Conservation (phyloP, 2,888 invertebrate species). For the Drosophila flavopinicola region DNA sequence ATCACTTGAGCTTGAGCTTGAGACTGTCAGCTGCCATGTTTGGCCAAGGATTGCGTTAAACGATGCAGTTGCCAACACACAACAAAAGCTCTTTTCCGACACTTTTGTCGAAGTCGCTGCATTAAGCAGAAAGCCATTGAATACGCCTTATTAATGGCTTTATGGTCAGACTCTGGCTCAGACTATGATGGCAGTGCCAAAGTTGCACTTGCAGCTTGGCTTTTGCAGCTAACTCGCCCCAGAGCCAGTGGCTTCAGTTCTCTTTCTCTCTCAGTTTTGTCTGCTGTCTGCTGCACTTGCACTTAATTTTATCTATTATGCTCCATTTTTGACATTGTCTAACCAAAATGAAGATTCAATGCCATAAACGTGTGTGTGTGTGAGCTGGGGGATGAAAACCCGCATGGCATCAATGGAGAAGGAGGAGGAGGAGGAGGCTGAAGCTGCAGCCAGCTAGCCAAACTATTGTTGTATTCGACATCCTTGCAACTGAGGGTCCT, state of each 20-base stretch:
- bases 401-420: conserved; percentile 32
- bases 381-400: conserved; percentile 7
- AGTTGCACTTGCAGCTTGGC: conserved; percentile 9
- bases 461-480: conserved; percentile 51
- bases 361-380: conserved; percentile 47
- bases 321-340: conserved; percentile 76
- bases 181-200: conserved; percentile 13
- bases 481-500: conserved; percentile 43
- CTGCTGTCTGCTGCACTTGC: conserved; percentile 71
- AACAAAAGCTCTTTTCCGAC: conserved; percentile 29
- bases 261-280: background rate
- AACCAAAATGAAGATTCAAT: conserved; percentile 75
- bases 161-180: conserved; percentile 3
- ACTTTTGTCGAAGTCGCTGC: conserved; percentile 41
- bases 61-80: conserved; percentile 33
- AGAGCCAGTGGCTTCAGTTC: background rate
- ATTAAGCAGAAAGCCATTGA: conserved; percentile 57
- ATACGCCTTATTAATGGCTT: conserved; percentile 71
- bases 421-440: no score
- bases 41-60: conserved; percentile 20
- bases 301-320: conserved; percentile 79
- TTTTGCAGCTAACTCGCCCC: background rate
- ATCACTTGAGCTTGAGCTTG: conserved; percentile 24
- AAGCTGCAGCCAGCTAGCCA: conserved; percentile 16
- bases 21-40: conserved; percentile 38